These are phyloP conservation scores for Abramis brama DNA, from an alignment of 2,113 vertebrate genomes.

Conservation along the genomic window DNA sequence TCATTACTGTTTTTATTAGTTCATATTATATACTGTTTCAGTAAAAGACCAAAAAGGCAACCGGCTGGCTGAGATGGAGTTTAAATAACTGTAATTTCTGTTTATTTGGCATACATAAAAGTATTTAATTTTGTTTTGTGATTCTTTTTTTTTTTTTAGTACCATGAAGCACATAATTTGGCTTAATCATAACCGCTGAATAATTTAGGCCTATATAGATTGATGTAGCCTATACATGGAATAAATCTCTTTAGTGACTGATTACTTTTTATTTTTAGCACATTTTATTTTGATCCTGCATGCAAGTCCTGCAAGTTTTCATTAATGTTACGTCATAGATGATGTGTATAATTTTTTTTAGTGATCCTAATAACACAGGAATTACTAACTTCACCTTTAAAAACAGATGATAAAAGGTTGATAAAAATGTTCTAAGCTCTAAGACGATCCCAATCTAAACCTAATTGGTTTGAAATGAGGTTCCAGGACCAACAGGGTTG, in stretches of 20 bases:
- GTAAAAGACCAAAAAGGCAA: neutral
- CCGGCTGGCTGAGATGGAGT: constrained; percentile 26
- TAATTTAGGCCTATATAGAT: neutral
- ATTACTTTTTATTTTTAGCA: neutral
- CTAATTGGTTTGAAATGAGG: neutral
- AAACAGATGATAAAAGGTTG: neutral
- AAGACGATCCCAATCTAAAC: neutral
- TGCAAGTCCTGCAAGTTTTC: neutral
- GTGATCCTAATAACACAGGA: neutral
- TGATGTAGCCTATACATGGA: neutral
- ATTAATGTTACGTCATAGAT: neutral
- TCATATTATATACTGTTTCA: constrained; percentile 31
- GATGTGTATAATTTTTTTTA: neutral
- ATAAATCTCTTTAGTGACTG: neutral
- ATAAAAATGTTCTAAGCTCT: neutral
- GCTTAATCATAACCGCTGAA: neutral
- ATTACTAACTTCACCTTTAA: neutral
- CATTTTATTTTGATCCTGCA: too few relatives aligned
- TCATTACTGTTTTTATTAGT: constrained; percentile 24
- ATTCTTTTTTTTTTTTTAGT: too few relatives aligned
- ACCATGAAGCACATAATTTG: neutral
- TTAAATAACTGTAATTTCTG: constrained; percentile 21
- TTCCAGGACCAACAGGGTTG: neutral
- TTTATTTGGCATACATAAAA: constrained; percentile 39
- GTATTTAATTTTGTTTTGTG: neutral